phyloP scores from a whole-genome alignment of 2,888 invertebrate species.

The Dryadula phaetusa region DNA sequence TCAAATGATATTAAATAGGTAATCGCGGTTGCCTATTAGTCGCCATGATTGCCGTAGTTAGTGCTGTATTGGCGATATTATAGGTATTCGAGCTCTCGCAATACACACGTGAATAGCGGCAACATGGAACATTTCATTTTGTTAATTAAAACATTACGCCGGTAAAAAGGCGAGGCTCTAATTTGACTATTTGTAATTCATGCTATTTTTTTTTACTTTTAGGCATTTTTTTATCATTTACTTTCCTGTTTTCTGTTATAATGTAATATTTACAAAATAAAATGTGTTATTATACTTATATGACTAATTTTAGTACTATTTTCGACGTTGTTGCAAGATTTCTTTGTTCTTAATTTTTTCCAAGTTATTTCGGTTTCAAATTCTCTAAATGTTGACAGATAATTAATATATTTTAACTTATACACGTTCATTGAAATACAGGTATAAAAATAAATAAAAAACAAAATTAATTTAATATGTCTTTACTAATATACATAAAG shows the following conservation, averaged over 20 bases:
- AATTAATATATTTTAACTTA: background rate
- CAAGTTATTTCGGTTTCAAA: too few species aligned
- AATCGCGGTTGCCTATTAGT: constrained; percentile 13
- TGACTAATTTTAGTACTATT: too few species aligned
- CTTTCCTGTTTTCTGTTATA: too few species aligned
- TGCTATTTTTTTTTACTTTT: background rate
- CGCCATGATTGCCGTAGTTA: constrained; percentile 24
- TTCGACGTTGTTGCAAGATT: too few species aligned
- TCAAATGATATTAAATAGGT: constrained; percentile 29
- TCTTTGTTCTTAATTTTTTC: too few species aligned
- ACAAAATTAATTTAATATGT: constrained; percentile 9
- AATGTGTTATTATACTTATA: too few species aligned
- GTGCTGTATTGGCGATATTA: constrained; percentile 21
- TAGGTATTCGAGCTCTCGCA: constrained; percentile 15
- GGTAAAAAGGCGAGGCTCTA: background rate
- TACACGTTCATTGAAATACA: background rate
- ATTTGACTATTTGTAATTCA: background rate
- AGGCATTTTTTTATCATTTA: background rate
- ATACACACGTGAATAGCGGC: constrained; percentile 6
- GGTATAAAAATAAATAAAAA: constrained; percentile 5
- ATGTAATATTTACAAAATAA: too few species aligned
- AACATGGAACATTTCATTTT: background rate
- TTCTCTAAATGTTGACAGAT: too few species aligned
- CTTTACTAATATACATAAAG: constrained; percentile 32
- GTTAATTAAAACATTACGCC: constrained; percentile 8